These are phyloP conservation scores for Rhinophrynus dorsalis DNA, from an alignment of 2,797 vertebrate species.

Conservation along the genomic window DNA sequence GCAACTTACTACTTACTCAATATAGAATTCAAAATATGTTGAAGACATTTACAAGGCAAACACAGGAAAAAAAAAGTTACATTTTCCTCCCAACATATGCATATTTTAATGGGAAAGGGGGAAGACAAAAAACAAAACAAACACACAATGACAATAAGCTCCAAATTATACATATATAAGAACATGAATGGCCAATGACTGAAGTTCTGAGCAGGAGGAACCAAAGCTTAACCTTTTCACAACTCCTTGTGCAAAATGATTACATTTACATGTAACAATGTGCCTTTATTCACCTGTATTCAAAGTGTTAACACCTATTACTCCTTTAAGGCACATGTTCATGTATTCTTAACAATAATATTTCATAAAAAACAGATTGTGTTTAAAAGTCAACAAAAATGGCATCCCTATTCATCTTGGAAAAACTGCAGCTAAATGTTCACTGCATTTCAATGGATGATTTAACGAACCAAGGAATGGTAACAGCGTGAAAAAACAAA, in stretches of 20 bases:
- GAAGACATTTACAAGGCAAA: conserved; percentile 68
- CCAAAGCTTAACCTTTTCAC: conserved; percentile 78
- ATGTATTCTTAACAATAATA: conserved; percentile 74
- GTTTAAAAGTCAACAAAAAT: conserved; percentile 71
- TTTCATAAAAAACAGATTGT: conserved; percentile 55
- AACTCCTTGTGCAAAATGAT: conserved; percentile 73
- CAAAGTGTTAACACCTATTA: conserved; percentile 71
- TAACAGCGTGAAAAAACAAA: conserved; percentile 73
- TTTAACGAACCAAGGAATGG: conserved; percentile 73
- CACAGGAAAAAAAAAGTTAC: conserved; percentile 58
- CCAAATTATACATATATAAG: conserved; percentile 48
- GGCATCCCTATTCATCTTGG: conserved; percentile 71
- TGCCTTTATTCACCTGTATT: conserved; percentile 71
- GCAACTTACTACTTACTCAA: conserved; percentile 71
- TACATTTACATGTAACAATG: conserved; percentile 75
- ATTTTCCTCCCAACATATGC: conserved; percentile 58
- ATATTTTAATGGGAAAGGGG: conserved; percentile 62
- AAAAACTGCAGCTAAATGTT: conserved; percentile 63
- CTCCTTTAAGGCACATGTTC: conserved; percentile 90
- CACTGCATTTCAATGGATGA: conserved; percentile 61
- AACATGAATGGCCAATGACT: conserved; percentile 61
- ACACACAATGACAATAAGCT: too few relatives aligned
- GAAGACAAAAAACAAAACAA: too few relatives aligned
- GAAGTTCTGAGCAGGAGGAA: conserved; percentile 72
- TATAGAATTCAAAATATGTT: conserved; percentile 75